phyloP scores from a whole-genome alignment of 2,888 invertebrate genomes.

The Watsonalla binaria region DNA sequence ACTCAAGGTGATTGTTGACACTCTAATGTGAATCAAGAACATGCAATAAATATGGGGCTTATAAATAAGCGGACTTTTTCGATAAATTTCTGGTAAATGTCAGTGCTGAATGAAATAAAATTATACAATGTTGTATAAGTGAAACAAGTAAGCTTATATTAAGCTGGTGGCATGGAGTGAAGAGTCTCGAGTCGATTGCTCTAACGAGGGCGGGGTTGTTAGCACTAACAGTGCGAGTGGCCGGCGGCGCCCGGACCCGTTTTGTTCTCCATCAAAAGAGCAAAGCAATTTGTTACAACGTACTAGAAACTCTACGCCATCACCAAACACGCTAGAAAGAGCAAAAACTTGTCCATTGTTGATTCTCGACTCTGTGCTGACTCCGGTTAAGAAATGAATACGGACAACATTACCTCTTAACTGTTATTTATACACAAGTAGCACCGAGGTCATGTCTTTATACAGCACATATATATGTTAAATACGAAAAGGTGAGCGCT shows the following conservation, averaged over 20 bases:
- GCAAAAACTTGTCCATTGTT: slow-evolving; percentile 17
- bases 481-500: too few relatives aligned
- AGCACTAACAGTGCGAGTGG: slow-evolving; percentile 27
- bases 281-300: slow-evolving; percentile 6
- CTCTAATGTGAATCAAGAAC: neutral
- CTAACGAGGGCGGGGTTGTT: slow-evolving; percentile 33
- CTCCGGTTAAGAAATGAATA: slow-evolving; percentile 10
- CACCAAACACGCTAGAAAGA: slow-evolving; percentile 11
- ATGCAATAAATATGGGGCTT: too few relatives aligned
- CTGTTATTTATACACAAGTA: neutral
- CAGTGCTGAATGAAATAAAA: neutral
- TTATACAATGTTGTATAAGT: neutral
- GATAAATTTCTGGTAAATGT: too few relatives aligned
- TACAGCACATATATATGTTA: too few relatives aligned
- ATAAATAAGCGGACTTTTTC: too few relatives aligned
- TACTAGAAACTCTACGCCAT: neutral
- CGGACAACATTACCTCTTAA: slow-evolving; percentile 8
- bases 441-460: too few relatives aligned
- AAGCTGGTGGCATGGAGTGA: slow-evolving; percentile 25
- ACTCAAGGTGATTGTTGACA: slow-evolving; percentile 5
- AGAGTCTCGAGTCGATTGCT: slow-evolving; percentile 43
- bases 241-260: slow-evolving; percentile 25
- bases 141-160: slow-evolving; percentile 15
- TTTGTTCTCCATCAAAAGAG: slow-evolving; percentile 24
- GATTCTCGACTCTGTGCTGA: slow-evolving; percentile 9